Evolutionary conservation across 2,113 vertebrate genomes (phyloP).

Genomic region (Marmota flaviventris): DNA sequence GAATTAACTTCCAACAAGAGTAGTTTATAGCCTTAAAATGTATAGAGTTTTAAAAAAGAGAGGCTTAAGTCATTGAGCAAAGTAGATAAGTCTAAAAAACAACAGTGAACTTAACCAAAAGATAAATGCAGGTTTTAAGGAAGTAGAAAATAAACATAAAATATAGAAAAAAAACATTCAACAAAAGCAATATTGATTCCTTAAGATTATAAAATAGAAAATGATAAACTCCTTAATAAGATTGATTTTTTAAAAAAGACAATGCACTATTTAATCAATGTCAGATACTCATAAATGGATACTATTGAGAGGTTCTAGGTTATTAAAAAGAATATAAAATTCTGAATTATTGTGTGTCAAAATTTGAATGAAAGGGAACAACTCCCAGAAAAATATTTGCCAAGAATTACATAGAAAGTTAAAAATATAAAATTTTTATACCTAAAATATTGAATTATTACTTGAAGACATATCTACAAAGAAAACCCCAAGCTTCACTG

Average conservation of each 20-base stretch:
- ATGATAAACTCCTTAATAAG: background rate
- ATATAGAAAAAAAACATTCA: background rate
- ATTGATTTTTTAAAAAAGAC: background rate
- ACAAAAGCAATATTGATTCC: background rate
- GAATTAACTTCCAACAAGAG: background rate
- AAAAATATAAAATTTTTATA: background rate
- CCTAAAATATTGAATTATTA: slow-evolving; percentile 4
- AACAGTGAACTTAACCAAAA: background rate
- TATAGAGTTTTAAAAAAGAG: background rate
- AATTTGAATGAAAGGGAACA: slow-evolving; percentile 23
- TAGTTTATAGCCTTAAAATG: background rate
- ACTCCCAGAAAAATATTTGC: background rate
- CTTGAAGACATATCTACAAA: slow-evolving; percentile 17
- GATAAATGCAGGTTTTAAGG: slow-evolving; percentile 5
- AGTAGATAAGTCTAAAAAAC: background rate
- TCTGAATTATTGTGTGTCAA: background rate
- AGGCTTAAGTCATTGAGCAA: background rate
- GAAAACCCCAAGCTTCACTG: background rate
- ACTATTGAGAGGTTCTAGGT: background rate
- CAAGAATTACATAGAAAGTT: background rate
- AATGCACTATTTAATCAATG: background rate
- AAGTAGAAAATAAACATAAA: background rate
- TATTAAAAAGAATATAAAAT: slow-evolving; percentile 1
- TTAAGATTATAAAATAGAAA: slow-evolving; percentile 10
- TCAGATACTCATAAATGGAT: background rate